Conservation (phyloP, 2,113 vertebrate genomes). For the Alosa alosa region DNA sequence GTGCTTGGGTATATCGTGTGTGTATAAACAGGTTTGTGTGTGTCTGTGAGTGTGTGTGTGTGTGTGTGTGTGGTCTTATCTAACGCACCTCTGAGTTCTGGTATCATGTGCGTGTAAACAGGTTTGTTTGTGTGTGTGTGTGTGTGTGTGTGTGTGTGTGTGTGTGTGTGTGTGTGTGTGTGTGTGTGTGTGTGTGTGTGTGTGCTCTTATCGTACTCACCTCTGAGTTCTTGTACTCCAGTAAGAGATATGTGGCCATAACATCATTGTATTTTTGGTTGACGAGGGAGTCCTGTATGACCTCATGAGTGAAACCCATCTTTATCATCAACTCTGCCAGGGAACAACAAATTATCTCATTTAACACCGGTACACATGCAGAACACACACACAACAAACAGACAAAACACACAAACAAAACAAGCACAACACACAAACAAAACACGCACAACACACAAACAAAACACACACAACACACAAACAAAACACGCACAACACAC, state of each 20-base stretch:
- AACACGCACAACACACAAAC: too few relatives aligned
- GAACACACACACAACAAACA: background rate
- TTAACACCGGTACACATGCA: background rate
- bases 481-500: too few relatives aligned
- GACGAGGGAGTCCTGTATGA: conserved; percentile 78
- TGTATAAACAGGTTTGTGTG: background rate
- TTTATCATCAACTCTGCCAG: conserved; percentile 75
- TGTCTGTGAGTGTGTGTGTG: too few relatives aligned
- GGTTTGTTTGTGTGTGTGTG: too few relatives aligned
- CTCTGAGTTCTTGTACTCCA: conserved; percentile 78
- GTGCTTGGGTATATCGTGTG: background rate
- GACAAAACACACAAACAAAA: background rate
- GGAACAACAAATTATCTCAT: too few relatives aligned
- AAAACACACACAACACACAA: too few relatives aligned
- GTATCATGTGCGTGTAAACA: too few relatives aligned
- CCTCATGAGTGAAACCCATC: conserved; percentile 77
- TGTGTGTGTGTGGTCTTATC: too few relatives aligned
- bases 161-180: background rate
- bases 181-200: background rate
- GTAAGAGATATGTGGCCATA: conserved; percentile 80
- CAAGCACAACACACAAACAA: background rate
- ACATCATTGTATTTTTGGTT: conserved; percentile 79
- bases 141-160: background rate
- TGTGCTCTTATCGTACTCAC: conserved; percentile 47
- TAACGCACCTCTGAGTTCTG: too few relatives aligned